Evolutionary conservation across 2,888 invertebrate species (phyloP).

Genomic region (Pheosia tremula): DNA sequence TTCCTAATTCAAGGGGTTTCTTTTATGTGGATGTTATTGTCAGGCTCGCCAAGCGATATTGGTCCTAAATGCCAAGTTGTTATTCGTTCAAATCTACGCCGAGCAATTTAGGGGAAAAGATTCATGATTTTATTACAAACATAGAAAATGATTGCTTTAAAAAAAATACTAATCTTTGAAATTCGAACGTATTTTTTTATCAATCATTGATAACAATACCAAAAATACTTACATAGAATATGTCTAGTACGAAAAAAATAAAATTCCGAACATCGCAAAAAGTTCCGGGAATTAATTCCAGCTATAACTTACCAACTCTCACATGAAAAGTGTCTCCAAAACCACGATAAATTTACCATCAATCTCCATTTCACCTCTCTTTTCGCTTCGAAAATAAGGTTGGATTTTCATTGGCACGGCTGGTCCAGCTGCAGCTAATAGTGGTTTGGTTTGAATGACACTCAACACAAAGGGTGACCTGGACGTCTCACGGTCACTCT

Average conservation of each 20-base stretch:
- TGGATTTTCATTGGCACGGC: constrained; percentile 9
- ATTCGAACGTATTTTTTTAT: not conserved
- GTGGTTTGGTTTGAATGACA: constrained; percentile 37
- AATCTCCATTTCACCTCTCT: not conserved
- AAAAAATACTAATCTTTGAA: not conserved
- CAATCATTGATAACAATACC: not conserved
- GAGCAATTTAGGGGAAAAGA: no score
- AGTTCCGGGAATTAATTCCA: constrained; percentile 28
- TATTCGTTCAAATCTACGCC: no score
- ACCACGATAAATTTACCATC: constrained; percentile 12
- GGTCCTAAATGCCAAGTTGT: no score
- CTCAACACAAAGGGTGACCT: constrained; percentile 38
- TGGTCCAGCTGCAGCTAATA: constrained; percentile 19
- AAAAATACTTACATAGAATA: not conserved
- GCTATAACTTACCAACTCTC: constrained; percentile 33
- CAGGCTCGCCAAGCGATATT: no score
- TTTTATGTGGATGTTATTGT: no score
- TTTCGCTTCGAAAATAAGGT: not conserved
- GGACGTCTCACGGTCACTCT: constrained; percentile 35
- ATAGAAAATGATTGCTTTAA: no score
- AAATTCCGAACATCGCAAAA: constrained; percentile 20
- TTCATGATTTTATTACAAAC: no score
- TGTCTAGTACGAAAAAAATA: not conserved
- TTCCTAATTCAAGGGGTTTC: no score
- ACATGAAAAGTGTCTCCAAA: constrained; percentile 27